Evolutionary conservation across 2,113 vertebrate genomes (phyloP).

Genomic region (Mustelus asterias): DNA sequence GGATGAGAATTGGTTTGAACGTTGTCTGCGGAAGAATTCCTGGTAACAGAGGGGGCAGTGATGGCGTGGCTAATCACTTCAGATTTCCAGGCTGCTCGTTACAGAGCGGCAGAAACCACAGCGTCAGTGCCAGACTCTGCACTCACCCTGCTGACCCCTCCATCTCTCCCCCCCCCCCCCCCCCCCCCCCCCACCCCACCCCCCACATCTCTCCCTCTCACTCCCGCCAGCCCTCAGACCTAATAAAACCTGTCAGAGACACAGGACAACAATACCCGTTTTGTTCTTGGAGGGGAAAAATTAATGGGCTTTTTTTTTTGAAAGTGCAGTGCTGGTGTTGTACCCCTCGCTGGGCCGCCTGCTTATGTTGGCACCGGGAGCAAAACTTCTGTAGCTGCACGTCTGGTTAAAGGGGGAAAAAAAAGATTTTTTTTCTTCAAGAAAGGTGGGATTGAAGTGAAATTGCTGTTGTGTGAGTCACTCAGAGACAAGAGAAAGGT

Average conservation of each 20-base stretch:
- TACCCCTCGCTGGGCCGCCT: neutral
- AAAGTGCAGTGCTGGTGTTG: neutral
- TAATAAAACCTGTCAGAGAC: slow-evolving; percentile 31
- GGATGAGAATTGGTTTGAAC: neutral
- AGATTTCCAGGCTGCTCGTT: neutral
- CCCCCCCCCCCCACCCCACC: neutral
- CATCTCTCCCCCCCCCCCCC: neutral
- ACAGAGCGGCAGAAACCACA: neutral
- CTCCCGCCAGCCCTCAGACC: neutral
- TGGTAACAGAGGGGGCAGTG: neutral
- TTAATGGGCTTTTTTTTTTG: neutral
- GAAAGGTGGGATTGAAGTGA: neutral
- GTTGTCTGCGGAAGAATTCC: neutral
- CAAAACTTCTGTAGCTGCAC: neutral
- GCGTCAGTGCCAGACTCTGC: neutral
- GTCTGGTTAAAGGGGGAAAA: neutral
- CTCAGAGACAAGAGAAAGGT: neutral
- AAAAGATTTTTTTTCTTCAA: neutral
- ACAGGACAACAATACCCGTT: slow-evolving; percentile 2
- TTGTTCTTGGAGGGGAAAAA: slow-evolving; percentile 1
- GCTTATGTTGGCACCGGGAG: neutral
- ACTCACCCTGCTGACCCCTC: neutral
- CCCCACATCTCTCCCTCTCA: neutral
- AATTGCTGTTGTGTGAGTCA: neutral
- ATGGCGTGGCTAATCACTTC: neutral